These are phyloP conservation scores for Ceratina calcarata DNA, from an alignment of 1,140 invertebrate genomes.

Conservation along the genomic window DNA sequence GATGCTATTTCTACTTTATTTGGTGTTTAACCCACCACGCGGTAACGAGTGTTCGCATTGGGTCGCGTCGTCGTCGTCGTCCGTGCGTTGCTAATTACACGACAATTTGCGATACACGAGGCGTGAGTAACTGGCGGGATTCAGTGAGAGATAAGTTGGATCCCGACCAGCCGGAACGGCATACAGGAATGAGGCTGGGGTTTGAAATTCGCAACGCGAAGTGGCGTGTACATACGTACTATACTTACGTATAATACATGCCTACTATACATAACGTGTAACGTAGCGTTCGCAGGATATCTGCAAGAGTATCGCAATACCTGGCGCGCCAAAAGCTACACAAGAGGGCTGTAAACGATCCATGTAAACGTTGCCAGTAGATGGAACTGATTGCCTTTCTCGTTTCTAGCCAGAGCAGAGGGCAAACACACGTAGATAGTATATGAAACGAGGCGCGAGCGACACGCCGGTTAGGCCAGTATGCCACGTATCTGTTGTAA, in stretches of 20 bases:
- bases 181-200: slow-evolving; percentile 29
- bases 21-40: not conserved
- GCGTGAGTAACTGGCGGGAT: slow-evolving; percentile 8
- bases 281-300: slow-evolving; percentile 49
- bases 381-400: slow-evolving; percentile 63
- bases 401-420: slow-evolving; percentile 3
- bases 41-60: not conserved
- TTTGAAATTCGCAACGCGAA: slow-evolving; percentile 42
- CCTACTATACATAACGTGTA: not conserved
- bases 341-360: slow-evolving; percentile 57
- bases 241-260: too few species aligned
- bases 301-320: slow-evolving; percentile 52
- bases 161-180: slow-evolving; percentile 10
- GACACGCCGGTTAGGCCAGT: not conserved
- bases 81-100: slow-evolving; percentile 14
- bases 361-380: slow-evolving; percentile 60
- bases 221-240: not conserved
- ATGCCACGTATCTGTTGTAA: too few species aligned
- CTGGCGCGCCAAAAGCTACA: slow-evolving; percentile 45
- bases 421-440: slow-evolving; percentile 17
- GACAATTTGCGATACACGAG: slow-evolving; percentile 21
- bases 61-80: not conserved
- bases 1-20: not conserved
- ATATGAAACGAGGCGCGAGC: slow-evolving; percentile 12
- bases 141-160: slow-evolving; percentile 8